Evolutionary conservation across 92 coral and sea anemone genomes (phyloP), one percentile per base, ranked within the genome.

Genomic region (Scolanthus callimorphus): DNA sequence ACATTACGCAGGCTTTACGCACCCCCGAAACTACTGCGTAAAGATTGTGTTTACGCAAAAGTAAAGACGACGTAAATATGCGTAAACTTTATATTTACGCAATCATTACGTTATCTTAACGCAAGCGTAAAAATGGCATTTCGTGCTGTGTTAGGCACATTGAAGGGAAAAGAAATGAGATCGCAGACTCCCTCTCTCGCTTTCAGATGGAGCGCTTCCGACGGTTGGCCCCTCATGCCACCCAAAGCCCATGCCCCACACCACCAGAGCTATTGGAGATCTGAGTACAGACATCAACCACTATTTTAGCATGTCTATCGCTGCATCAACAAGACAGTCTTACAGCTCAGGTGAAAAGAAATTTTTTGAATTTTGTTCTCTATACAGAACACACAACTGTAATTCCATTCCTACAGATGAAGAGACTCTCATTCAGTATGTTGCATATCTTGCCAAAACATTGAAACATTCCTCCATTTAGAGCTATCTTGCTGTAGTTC

Each of bases 181-280:
- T 71, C 4, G 56, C 79, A 25, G 76, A 58, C 66, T 29, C 77
- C 39, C 65, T 78, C 20, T 70, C 85, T 65, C 85, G 78, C n/a
- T n/a, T n/a, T n/a, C n/a, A n/a, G n/a, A n/a, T n/a, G n/a, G n/a
- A n/a, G n/a, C n/a, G n/a, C n/a, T 24, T 78, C 63, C 63, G 78
- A 78, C 68, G 54, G n/a, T n/a, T n/a, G n/a, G n/a, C n/a, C 3
- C 70, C 70, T 0, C 39, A 53, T 20, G 57, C 79, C 10, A 70
- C 28, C 49, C 47, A 12, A 29, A 0, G 0, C 8, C 74, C 74
- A 22, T 6, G 39, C 8, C 59, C 60, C 3, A 46, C 58, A 2
- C 67, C 74, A 2, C 67, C 20, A 22, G 62, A 8, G 11, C 58
- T 71, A 57, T 27, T 50, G 60, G 27, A 27, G 71, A 70, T 70